Evolutionary conservation across 2,888 invertebrate genomes (phyloP).

Genomic region (Dynastes hyllus): DNA sequence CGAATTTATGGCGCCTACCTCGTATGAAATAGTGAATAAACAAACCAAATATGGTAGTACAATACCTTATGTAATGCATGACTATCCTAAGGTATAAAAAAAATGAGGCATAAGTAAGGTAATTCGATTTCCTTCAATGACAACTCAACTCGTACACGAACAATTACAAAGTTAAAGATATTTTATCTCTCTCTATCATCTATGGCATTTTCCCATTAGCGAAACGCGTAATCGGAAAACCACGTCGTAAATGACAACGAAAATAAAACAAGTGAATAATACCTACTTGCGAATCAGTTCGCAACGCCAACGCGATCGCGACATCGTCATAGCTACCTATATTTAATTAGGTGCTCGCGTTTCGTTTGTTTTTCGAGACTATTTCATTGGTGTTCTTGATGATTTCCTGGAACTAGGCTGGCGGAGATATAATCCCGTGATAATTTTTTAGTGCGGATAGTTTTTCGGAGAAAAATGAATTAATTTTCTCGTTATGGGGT

Average conservation of each 20-base stretch:
- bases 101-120: no score
- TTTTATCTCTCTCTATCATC: slow-evolving; percentile 10
- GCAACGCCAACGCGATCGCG: slow-evolving; percentile 28
- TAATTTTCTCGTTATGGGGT: no score
- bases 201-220: neutral
- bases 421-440: no score
- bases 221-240: slow-evolving; percentile 21
- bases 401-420: no score
- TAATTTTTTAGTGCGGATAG: no score
- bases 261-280: slow-evolving; percentile 42
- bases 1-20: no score
- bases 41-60: no score
- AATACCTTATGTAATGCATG: no score
- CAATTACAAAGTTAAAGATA: neutral
- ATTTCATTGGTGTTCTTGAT: neutral
- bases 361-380: neutral
- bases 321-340: neutral
- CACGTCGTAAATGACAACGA: slow-evolving; percentile 37
- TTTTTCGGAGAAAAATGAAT: no score
- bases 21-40: no score
- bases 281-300: slow-evolving; percentile 15
- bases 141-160: neutral
- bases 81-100: no score
- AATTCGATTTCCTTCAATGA: neutral
- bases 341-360: slow-evolving; percentile 1